A percentile compares a stretch with the other conserved stretches of the same genome.
phyloP scores from a whole-genome alignment of 2,888 invertebrate species.

The Macroteleia sp. region DNA sequence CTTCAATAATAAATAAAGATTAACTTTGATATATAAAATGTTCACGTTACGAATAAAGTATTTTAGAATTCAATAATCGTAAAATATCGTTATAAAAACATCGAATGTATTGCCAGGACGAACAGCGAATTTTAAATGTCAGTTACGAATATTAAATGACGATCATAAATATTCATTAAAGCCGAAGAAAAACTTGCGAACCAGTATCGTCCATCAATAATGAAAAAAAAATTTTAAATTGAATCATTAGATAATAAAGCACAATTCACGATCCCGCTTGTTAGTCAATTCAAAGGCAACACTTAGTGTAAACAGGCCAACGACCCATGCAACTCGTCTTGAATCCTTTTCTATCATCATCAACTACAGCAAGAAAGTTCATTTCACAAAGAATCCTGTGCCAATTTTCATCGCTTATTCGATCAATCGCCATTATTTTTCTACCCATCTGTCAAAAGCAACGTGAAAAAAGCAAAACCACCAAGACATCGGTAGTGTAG shows the following conservation, averaged over 20 bases:
- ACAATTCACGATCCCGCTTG: conserved; percentile 12
- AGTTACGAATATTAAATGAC: no score
- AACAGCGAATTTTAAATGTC: not conserved
- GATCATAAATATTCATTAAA: conserved; percentile 18
- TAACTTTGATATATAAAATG: no score
- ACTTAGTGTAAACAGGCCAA: conserved; percentile 33
- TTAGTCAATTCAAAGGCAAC: conserved; percentile 26
- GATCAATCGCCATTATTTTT: conserved; percentile 18
- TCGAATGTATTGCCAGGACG: not conserved
- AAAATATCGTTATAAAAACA: not conserved
- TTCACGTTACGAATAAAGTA: not conserved
- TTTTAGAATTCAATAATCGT: not conserved
- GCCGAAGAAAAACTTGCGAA: conserved; percentile 2
- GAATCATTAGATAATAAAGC: conserved; percentile 35
- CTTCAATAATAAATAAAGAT: no score
- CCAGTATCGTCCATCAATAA: not conserved
- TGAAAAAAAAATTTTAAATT: conserved; percentile 16
- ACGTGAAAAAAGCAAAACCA: not conserved
- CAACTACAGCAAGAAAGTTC: conserved; percentile 15
- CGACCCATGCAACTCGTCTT: conserved; percentile 16
- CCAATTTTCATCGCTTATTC: conserved; percentile 28
- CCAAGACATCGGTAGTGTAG: not conserved
- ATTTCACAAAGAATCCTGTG: conserved; percentile 24
- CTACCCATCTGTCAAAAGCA: conserved; percentile 15
- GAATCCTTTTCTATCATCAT: conserved; percentile 32